A percentile compares a stretch with the other conserved stretches of the same genome.
phyloP scores from a whole-genome alignment of 2,797 vertebrate genomes.

The Mus caroli region DNA sequence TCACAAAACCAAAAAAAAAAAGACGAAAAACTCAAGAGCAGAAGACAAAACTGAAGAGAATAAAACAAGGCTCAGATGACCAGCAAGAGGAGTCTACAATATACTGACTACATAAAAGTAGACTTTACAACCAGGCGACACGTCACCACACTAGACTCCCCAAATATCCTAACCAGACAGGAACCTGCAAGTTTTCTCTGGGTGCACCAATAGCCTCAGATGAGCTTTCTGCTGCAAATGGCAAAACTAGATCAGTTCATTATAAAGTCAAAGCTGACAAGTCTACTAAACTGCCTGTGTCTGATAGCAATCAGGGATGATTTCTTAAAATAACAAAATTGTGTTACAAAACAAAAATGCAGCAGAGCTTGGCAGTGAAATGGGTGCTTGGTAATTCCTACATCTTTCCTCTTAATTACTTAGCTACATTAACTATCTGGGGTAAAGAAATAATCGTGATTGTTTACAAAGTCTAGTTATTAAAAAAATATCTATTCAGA shows the following conservation, averaged over 20 bases:
- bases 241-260: background rate
- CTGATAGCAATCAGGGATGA: conserved; percentile 7
- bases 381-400: background rate
- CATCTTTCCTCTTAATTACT: conserved; percentile 18
- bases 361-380: conserved; percentile 41
- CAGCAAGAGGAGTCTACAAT: background rate
- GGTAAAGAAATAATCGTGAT: background rate
- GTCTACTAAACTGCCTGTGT: background rate
- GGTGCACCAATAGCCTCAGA: background rate
- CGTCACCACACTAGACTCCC: background rate
- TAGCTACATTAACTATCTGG: conserved; percentile 17
- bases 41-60: background rate
- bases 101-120: background rate
- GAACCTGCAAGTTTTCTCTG: background rate
- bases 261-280: background rate
- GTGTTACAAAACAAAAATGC: conserved; percentile 51
- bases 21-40: background rate
- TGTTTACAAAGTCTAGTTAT: background rate
- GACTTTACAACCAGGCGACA: background rate
- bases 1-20: too few relatives aligned
- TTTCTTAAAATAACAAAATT: background rate
- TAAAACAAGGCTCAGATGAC: background rate
- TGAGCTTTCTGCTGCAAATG: background rate
- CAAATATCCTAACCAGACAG: background rate
- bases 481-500: conserved; percentile 18